Evolutionary conservation across 1,140 invertebrate species (phyloP).

Genomic region (Teleogryllus occipitalis): DNA sequence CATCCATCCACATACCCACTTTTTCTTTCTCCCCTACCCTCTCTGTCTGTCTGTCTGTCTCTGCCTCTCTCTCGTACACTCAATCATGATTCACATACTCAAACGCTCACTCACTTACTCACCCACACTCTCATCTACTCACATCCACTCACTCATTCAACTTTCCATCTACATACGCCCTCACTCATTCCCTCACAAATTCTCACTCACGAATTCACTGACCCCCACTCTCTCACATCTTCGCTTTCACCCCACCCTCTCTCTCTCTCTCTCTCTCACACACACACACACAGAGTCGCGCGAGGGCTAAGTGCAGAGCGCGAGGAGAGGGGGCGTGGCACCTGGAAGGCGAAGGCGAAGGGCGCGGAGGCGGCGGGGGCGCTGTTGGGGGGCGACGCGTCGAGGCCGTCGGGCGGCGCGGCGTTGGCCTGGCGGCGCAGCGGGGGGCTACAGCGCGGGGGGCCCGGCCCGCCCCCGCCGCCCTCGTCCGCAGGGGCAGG

Average conservation of each 20-base stretch:
- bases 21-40: neutral
- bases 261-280: no score
- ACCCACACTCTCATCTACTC: no score
- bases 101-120: no score
- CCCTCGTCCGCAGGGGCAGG: neutral
- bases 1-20: neutral
- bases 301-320: no score
- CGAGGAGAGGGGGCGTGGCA: neutral
- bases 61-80: constrained; percentile 20
- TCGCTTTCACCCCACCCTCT: no score
- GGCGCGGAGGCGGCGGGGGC: constrained; percentile 15
- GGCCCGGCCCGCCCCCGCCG: neutral
- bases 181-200: no score
- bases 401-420: constrained; percentile 9
- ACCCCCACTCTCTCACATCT: no score
- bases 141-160: no score
- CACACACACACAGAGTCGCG: no score
- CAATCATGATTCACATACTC: no score
- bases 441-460: constrained; percentile 29
- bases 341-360: constrained; percentile 11
- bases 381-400: constrained; percentile 8
- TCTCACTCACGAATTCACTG: no score
- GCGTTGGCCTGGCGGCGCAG: constrained; percentile 26
- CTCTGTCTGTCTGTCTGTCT: neutral
- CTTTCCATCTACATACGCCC: no score